Evolutionary conservation across 2,797 vertebrate species (phyloP), one percentile per base, ranked within the genome.

Genomic region (Fundulus diaphanus): DNA sequence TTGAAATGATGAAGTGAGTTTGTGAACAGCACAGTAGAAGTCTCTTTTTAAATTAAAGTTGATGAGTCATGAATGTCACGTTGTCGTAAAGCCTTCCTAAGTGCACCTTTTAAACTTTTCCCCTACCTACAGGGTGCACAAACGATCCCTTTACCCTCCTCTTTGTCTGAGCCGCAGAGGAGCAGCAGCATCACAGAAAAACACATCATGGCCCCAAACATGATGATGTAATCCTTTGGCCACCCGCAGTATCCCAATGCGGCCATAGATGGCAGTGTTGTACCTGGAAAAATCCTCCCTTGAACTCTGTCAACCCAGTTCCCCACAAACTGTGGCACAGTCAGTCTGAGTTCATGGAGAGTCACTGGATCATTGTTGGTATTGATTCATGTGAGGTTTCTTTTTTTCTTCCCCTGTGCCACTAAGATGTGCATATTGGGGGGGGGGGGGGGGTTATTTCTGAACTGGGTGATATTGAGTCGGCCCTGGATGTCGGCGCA

Each of bases 191-290:
- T 89, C 88, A 86, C 63, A 88, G 81, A 89, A 89, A 91, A 92
- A 90, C 87, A 91, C 89, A 89, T 83, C 86, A 87, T 79, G 73
- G 73, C 77, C 74, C 84, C 87, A 80, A 74, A 87, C 78, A 72
- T 80, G 89, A 93, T 94, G 94, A 94, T 93, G 93, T 94, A 93
- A 94, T 94, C 86, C 24, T 31, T 71, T 13, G 20, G 73, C 16
- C 65, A 70, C 46, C 70, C 15, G 81, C 83, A 67, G 85, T 49
- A 1, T n/a, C 66, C 35, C 1, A 3, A 33, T 8, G 2, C 1
- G 63, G 24, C 84, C 79, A 42, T 92, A 93, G 94, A 83, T 94
- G 94, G 89, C 92, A 94, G 89, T 92, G 84, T 94, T 93, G 89
- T 1, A 78, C 92, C 89, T 88, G 40, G n/a, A n/a, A 16, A 70